Conservation (phyloP, 2,113 vertebrate genomes). For the Pollimyrus isidori region DNA sequence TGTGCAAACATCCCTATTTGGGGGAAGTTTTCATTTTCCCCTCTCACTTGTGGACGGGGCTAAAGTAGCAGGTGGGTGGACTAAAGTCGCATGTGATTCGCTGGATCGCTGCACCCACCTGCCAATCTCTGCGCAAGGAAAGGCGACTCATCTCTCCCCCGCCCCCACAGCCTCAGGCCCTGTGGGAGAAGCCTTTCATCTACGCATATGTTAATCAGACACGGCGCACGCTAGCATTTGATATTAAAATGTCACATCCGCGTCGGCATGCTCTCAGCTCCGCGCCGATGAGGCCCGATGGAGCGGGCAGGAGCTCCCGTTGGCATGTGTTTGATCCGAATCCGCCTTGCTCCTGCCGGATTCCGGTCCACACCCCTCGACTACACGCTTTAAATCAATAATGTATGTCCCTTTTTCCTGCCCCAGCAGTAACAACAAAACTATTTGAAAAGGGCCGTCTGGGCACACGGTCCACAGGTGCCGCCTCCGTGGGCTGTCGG, state of each 20-base stretch:
- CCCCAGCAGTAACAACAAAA: background rate
- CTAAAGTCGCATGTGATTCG: background rate
- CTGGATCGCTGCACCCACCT: background rate
- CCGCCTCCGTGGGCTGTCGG: background rate
- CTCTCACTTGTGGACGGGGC: background rate
- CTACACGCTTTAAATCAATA: constrained; percentile 29
- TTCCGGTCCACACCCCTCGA: background rate
- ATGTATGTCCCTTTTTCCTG: constrained; percentile 21
- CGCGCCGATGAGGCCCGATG: background rate
- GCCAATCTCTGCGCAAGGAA: background rate
- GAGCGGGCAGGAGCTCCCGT: background rate
- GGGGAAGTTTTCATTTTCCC: background rate
- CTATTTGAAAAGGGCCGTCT: background rate
- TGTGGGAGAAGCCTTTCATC: constrained; percentile 21
- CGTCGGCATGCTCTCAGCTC: background rate
- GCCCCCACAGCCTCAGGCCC: background rate
- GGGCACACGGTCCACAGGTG: background rate
- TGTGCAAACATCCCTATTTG: background rate
- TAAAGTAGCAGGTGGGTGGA: background rate
- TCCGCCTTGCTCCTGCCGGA: background rate
- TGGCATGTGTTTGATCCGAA: background rate
- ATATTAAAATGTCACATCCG: constrained; percentile 32
- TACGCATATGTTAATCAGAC: constrained; percentile 22
- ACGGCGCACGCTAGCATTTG: constrained; percentile 14
- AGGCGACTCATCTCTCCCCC: background rate